Evolutionary conservation across 2,113 vertebrate genomes (phyloP), one percentile per base, ranked within the genome.

Genomic region (Quiscalus mexicanus): DNA sequence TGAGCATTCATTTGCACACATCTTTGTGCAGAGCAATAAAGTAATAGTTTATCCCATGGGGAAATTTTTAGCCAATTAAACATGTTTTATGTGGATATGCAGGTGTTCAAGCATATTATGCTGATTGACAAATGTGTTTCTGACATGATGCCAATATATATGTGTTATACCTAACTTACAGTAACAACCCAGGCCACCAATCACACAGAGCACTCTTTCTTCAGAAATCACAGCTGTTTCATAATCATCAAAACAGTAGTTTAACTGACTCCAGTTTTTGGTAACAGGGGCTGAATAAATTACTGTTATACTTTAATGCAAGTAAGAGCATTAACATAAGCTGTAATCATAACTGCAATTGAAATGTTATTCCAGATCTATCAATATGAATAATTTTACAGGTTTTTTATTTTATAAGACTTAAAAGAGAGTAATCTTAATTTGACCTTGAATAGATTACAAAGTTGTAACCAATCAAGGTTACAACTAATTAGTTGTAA

Each of bases 21-120:
- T 50, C 41, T 86, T 74, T 87, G 18, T 3, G 10, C 41, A 65
- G 76, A 1, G 9, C 23, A 88, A 79, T 94, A 84, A 68, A 49
- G 53, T 45, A 67, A 37, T 52, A 89, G 16, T 50, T 77, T 80
- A 86, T 65, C 35, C 30, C n/a, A 37, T 0, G 30, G 41, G 67
- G 50, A 87, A 69, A n/a, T 50, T 83, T 94, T 83, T 75, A 91
- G 27, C 22, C 37, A 96, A 85, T 96, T 96, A 90, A 50, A 49
- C 42, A 60, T 6, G 9, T 78, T 39, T 65, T 84, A 41, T 55
- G 42, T 37, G 31, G 33, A 41, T 86, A 67, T n/a, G 39, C 92
- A 90, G 81, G 70, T 93, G 86, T 71, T 93, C 76, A 70, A 85
- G 44, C 27, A 73, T 47, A 59, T 94, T 82, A 87, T 41, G n/a